Conservation (phyloP, 2,113 vertebrate genomes). For the Paedocypris sp. region DNA sequence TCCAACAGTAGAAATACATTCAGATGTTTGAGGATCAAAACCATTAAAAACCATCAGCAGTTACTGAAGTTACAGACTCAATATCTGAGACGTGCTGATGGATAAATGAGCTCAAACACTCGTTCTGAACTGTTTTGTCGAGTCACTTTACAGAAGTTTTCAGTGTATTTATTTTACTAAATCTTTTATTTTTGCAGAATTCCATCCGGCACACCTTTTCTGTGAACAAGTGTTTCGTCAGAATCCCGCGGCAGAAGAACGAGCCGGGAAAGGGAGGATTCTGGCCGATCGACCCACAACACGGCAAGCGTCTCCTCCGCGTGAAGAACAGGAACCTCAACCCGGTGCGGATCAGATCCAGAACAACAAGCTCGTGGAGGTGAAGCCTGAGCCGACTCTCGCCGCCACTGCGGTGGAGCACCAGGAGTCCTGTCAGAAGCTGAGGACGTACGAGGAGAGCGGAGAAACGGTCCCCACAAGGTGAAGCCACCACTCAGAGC, state of each 20-base stretch:
- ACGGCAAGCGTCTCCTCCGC: constrained; percentile 76
- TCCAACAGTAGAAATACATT: too few relatives aligned
- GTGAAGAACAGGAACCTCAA: constrained; percentile 79
- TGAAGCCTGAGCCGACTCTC: too few relatives aligned
- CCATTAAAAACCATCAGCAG: too few relatives aligned
- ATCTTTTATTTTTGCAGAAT: constrained; percentile 61
- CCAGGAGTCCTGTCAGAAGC: constrained; percentile 70
- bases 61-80: too few relatives aligned
- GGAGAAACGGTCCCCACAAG: constrained; percentile 56
- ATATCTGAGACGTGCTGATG: too few relatives aligned
- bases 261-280: constrained; percentile 92
- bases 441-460: constrained; percentile 75
- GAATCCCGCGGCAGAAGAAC: constrained; percentile 87
- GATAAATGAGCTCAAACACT: too few relatives aligned
- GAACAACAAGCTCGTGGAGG: constrained; percentile 34
- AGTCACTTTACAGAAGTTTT: too few relatives aligned
- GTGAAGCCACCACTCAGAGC: constrained; percentile 52
- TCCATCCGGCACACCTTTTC: constrained; percentile 96
- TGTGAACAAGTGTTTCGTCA: constrained; percentile 96
- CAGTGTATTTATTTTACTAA: too few relatives aligned
- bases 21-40: too few relatives aligned
- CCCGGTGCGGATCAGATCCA: constrained; percentile 76
- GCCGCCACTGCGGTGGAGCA: not conserved
- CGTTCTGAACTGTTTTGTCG: not conserved
- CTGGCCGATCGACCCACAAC: constrained; percentile 92